phyloP scores from a whole-genome alignment of 2,113 vertebrate species.

The Gymnocephalus cernua region DNA sequence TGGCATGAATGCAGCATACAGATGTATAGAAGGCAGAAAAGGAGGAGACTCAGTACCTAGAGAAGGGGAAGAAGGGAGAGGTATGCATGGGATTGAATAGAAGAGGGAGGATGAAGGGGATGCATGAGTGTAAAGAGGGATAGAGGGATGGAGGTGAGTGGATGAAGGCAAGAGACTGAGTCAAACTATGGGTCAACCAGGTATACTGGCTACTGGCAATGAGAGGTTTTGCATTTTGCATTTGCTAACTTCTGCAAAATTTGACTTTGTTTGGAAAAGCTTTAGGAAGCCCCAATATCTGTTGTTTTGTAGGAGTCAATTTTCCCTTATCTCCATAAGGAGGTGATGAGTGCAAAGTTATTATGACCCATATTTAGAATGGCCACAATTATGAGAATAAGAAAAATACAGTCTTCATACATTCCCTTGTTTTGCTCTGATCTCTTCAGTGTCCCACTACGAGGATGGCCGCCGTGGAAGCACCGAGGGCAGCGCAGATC shows the following conservation, averaged over 20 bases:
- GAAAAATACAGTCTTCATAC: not conserved
- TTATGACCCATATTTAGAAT: not conserved
- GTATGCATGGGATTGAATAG: not conserved
- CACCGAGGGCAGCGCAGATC: constrained; percentile 79
- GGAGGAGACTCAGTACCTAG: not conserved
- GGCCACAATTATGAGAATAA: not conserved
- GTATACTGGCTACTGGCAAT: not conserved
- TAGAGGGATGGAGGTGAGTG: no score
- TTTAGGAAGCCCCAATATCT: not conserved
- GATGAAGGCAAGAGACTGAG: not conserved
- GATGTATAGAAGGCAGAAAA: not conserved
- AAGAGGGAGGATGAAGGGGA: not conserved
- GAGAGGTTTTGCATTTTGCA: no score
- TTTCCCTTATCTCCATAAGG: not conserved
- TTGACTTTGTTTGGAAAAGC: not conserved
- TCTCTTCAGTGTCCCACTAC: constrained; percentile 80
- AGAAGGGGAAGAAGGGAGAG: not conserved
- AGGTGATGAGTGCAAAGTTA: not conserved
- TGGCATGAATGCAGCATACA: not conserved
- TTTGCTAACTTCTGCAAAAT: not conserved
- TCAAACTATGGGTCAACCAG: not conserved
- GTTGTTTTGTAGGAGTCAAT: not conserved
- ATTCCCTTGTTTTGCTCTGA: constrained; percentile 11
- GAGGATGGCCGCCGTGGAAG: constrained; percentile 82
- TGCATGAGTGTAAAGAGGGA: not conserved